Percentiles rank a stretch among this genome's conserved stretches.
phyloP scores from a whole-genome alignment of 2,113 vertebrate genomes.

The Lepus timidus region DNA sequence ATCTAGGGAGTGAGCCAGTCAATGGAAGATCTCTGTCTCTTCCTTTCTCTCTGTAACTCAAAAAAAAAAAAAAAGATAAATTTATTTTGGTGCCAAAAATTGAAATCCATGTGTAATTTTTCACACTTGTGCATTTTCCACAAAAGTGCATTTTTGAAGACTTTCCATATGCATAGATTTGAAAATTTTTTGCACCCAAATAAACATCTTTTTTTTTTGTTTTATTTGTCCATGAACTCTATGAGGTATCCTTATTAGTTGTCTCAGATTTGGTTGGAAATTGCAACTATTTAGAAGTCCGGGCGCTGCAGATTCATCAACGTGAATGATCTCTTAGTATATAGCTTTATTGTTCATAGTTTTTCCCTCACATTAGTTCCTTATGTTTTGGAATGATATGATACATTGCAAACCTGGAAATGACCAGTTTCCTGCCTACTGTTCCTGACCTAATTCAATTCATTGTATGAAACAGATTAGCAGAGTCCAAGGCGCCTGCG shows the following conservation, averaged over 20 bases:
- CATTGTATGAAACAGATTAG: background rate
- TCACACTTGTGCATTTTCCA: too few relatives aligned
- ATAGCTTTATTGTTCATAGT: background rate
- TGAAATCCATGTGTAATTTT: too few relatives aligned
- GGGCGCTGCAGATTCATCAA: background rate
- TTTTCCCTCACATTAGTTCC: background rate
- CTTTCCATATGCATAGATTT: too few relatives aligned
- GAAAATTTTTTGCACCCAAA: too few relatives aligned
- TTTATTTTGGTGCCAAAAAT: too few relatives aligned
- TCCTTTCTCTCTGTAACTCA: too few relatives aligned
- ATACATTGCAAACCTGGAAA: background rate
- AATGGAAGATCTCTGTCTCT: too few relatives aligned
- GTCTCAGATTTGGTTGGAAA: slow-evolving; percentile 35
- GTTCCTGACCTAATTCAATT: background rate
- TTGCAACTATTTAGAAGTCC: background rate
- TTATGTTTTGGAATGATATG: background rate
- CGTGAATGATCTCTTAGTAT: background rate
- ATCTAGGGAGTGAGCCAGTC: too few relatives aligned
- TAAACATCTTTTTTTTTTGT: too few relatives aligned
- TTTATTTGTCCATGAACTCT: too few relatives aligned
- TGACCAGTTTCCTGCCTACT: background rate
- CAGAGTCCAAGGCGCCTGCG: background rate
- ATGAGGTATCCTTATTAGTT: background rate
- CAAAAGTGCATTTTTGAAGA: too few relatives aligned
- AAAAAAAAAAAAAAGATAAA: too few relatives aligned